These are phyloP conservation scores for Panthera uncia DNA, from an alignment of 2,113 vertebrate species.

Conservation along the genomic window DNA sequence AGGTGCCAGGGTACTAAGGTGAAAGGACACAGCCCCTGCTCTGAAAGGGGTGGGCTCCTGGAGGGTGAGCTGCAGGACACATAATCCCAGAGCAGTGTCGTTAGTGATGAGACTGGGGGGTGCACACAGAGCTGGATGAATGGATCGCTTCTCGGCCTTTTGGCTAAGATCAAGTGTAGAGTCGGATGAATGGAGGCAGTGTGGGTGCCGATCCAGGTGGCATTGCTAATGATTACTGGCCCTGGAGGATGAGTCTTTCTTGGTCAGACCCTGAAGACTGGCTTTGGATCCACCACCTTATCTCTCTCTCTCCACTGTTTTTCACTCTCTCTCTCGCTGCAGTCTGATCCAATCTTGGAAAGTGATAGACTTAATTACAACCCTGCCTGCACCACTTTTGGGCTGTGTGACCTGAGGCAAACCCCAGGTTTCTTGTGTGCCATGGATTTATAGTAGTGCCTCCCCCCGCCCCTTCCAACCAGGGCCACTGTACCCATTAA, in stretches of 20 bases:
- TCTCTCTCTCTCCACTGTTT: neutral
- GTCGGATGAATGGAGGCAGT: neutral
- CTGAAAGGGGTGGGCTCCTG: neutral
- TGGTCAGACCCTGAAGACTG: neutral
- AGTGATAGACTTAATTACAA: neutral
- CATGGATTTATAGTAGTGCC: neutral
- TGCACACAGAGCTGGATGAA: too few relatives aligned
- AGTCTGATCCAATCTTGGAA: neutral
- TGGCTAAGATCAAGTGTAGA: too few relatives aligned
- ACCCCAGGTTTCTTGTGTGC: neutral
- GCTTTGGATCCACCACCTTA: neutral
- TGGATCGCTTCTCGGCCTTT: too few relatives aligned
- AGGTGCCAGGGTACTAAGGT: neutral
- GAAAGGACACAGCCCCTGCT: neutral
- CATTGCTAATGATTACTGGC: neutral
- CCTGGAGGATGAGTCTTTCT: neutral
- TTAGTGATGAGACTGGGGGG: neutral
- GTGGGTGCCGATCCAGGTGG: fast-evolving
- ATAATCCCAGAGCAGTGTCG: neutral
- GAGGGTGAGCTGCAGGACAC: fast-evolving
- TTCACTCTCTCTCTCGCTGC: neutral
- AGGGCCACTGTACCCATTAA: neutral
- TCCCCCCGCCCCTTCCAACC: neutral
- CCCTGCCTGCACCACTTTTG: neutral
- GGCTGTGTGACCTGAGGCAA: neutral